These are phyloP conservation scores for Chaetoderma sp. DNA, from an alignment of 2,888 invertebrate species.

Conservation along the genomic window DNA sequence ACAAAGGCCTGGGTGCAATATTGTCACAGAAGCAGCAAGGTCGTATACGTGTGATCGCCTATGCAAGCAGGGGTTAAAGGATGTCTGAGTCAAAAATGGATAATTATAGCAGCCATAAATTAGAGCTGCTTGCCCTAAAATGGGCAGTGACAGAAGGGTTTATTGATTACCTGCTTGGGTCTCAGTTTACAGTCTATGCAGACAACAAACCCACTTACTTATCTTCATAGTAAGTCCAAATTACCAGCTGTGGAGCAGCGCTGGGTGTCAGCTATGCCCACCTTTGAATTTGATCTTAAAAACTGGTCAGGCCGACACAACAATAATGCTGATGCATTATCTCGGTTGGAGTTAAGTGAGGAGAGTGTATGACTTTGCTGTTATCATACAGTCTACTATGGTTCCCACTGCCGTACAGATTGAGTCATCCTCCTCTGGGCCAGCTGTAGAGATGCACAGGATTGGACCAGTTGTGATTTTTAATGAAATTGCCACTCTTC, in stretches of 20 bases:
- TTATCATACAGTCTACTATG: background rate
- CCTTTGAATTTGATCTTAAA: conserved; percentile 10
- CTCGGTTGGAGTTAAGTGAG: background rate
- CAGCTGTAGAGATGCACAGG: too few relatives aligned
- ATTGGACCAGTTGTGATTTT: background rate
- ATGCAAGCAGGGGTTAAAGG: too few relatives aligned
- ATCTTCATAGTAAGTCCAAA: conserved; percentile 11
- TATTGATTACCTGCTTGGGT: conserved; percentile 13
- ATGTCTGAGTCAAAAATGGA: background rate
- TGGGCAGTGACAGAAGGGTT: conserved; percentile 33
- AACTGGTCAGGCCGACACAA: conserved; percentile 17
- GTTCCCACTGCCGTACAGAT: background rate
- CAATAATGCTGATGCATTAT: conserved; percentile 15
- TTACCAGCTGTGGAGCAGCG: conserved; percentile 21
- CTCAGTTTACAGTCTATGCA: conserved; percentile 6
- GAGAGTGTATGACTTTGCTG: background rate
- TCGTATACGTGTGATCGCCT: too few relatives aligned
- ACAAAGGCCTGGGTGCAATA: background rate
- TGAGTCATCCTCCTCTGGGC: too few relatives aligned
- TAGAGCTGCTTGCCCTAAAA: conserved; percentile 32
- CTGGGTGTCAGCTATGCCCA: conserved; percentile 19
- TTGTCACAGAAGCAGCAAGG: too few relatives aligned
- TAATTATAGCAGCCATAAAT: conserved; percentile 7
- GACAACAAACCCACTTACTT: conserved; percentile 21
- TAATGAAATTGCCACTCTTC: background rate